phyloP scores from a whole-genome alignment of 2,888 invertebrate genomes.

The Drosophila meridiana region DNA sequence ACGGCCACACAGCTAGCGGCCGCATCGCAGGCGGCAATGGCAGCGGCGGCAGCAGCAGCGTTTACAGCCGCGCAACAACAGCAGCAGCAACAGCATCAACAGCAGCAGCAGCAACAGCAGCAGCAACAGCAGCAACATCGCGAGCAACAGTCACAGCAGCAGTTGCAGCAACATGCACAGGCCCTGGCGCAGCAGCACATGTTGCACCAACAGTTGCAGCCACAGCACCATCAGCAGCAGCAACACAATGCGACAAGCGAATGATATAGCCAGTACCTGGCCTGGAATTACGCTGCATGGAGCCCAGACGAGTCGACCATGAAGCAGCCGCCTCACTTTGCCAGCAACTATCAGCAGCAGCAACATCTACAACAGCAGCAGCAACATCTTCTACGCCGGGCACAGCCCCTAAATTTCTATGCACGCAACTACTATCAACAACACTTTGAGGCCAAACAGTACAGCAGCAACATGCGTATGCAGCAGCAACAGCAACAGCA shows the following conservation, averaged over 20 bases:
- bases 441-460: slow-evolving; percentile 42
- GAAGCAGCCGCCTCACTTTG: slow-evolving; percentile 63
- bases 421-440: slow-evolving; percentile 71
- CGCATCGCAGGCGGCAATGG: slow-evolving; percentile 85
- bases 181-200: slow-evolving; percentile 71
- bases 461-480: slow-evolving; percentile 57
- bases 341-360: slow-evolving; percentile 50
- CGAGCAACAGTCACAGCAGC: slow-evolving; percentile 68
- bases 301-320: slow-evolving; percentile 74
- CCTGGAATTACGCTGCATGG: slow-evolving; percentile 85
- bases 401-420: slow-evolving; percentile 70
- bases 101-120: slow-evolving; percentile 76
- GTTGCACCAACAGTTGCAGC: slow-evolving; percentile 74
- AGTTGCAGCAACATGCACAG: slow-evolving; percentile 76
- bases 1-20: slow-evolving; percentile 86
- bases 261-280: slow-evolving; percentile 84
- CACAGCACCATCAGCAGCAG: slow-evolving; percentile 82
- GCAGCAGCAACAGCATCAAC: slow-evolving; percentile 80
- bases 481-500: slow-evolving; percentile 49
- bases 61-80: slow-evolving; percentile 81
- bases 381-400: slow-evolving; percentile 51
- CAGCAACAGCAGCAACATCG: slow-evolving; percentile 67
- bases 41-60: slow-evolving; percentile 85
- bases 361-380: slow-evolving; percentile 56
- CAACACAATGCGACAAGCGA: slow-evolving; percentile 83